phyloP scores from a whole-genome alignment of 37 sponge, comb jelly and placozoan species.

The Chondrilla cf. caribensis region DNA sequence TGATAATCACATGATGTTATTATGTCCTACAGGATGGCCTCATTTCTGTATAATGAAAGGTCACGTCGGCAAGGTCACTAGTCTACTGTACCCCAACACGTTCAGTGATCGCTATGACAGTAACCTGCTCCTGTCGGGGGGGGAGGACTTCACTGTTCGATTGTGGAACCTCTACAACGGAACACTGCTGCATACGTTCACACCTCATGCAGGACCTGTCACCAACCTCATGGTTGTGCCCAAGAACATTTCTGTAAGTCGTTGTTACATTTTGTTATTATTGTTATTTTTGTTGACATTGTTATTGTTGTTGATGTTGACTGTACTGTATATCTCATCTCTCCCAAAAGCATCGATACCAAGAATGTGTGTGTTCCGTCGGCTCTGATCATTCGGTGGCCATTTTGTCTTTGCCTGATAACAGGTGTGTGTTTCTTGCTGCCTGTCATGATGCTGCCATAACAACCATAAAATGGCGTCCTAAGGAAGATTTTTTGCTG shows the following conservation, averaged over 20 bases:
- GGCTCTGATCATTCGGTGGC: conserved; percentile 89
- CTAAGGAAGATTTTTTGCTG: conserved; percentile 81
- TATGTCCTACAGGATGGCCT: conserved; percentile 60
- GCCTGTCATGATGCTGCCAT: conserved; percentile 75
- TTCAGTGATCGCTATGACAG: conserved; percentile 59
- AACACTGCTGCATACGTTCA: conserved; percentile 68
- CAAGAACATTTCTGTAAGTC: conserved; percentile 59
- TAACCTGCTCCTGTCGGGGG: conserved; percentile 71
- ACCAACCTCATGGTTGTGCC: conserved; percentile 66
- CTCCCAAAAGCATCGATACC: conserved; percentile 26
- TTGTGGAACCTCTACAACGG: conserved; percentile 86
- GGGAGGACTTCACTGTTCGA: conserved; percentile 89
- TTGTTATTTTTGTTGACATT: no score
- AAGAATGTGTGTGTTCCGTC: conserved; percentile 80
- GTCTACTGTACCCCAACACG: conserved; percentile 73
- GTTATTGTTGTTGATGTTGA: no score
- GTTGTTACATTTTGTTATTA: no score
- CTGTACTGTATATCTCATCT: neutral
- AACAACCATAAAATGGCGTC: conserved; percentile 65
- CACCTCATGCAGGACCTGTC: conserved; percentile 81
- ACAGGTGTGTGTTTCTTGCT: conserved; percentile 77
- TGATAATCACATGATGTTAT: conserved; percentile 9
- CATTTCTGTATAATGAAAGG: conserved; percentile 71
- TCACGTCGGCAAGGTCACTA: conserved; percentile 69
- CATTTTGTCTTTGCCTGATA: conserved; percentile 73